A percentile compares a stretch with the other conserved stretches of the same genome.
Evolutionary conservation across 2,888 invertebrate species (phyloP).

Genomic region (Lasioglossum villosulum): DNA sequence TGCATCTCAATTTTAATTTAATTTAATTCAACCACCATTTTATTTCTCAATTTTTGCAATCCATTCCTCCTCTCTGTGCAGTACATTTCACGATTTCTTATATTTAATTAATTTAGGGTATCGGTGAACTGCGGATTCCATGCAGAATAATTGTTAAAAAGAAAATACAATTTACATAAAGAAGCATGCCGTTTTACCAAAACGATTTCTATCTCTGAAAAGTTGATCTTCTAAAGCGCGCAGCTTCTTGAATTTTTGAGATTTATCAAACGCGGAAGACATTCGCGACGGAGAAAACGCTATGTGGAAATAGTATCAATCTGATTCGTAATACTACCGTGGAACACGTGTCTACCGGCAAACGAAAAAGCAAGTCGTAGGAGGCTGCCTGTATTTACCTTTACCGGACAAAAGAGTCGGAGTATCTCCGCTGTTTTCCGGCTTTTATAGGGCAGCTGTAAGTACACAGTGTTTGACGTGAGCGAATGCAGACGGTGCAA

Average conservation of each 20-base stretch:
- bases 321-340: neutral
- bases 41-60: neutral
- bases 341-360: neutral
- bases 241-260: neutral
- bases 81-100: neutral
- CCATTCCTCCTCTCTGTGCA: neutral
- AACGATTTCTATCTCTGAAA: no score
- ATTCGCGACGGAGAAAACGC: neutral
- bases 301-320: neutral
- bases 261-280: neutral
- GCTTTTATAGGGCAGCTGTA: neutral
- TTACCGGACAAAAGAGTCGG: neutral
- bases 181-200: no score
- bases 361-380: constrained; percentile 3
- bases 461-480: neutral
- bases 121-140: neutral
- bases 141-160: neutral
- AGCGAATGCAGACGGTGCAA: constrained; percentile 9
- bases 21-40: neutral
- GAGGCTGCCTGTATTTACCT: neutral
- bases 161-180: no score
- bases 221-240: no score
- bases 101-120: neutral
- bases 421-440: neutral
- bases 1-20: neutral